These are phyloP conservation scores for Synchiropus splendidus DNA, from an alignment of 2,113 vertebrate genomes.

Conservation along the genomic window DNA sequence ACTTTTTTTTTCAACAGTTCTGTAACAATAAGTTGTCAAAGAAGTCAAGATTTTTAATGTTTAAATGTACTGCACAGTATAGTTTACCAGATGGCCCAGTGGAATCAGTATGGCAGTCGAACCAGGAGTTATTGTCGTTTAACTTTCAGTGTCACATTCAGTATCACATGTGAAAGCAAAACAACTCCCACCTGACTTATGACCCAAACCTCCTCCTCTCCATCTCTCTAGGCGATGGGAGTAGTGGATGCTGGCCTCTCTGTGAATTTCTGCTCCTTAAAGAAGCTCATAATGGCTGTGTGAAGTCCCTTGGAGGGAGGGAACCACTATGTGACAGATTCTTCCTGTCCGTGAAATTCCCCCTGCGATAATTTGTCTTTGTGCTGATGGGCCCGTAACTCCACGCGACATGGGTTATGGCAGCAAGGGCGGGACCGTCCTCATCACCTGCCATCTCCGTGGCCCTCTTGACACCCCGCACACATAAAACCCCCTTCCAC, in stretches of 20 bases:
- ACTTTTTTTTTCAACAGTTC: too few relatives aligned
- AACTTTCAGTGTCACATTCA: too few relatives aligned
- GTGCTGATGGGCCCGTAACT: constrained; percentile 77
- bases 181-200: constrained; percentile 42
- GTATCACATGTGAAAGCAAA: constrained; percentile 20
- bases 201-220: constrained; percentile 33
- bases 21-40: too few relatives aligned
- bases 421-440: constrained; percentile 76
- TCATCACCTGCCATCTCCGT: constrained; percentile 94
- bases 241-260: constrained; percentile 40
- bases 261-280: constrained; percentile 56
- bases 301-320: constrained; percentile 56
- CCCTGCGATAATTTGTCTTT: constrained; percentile 87
- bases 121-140: too few relatives aligned
- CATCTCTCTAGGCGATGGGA: constrained; percentile 36
- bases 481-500: constrained; percentile 53
- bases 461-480: constrained; percentile 81
- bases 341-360: constrained; percentile 75
- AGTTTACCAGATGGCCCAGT: too few relatives aligned
- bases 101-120: too few relatives aligned
- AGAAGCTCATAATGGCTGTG: constrained; percentile 64
- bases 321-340: constrained; percentile 76
- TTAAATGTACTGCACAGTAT: too few relatives aligned
- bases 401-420: constrained; percentile 71
- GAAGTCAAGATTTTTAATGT: too few relatives aligned